These are phyloP conservation scores for Styela clava DNA, from an alignment of 23 tunicate species.

Conservation along the genomic window DNA sequence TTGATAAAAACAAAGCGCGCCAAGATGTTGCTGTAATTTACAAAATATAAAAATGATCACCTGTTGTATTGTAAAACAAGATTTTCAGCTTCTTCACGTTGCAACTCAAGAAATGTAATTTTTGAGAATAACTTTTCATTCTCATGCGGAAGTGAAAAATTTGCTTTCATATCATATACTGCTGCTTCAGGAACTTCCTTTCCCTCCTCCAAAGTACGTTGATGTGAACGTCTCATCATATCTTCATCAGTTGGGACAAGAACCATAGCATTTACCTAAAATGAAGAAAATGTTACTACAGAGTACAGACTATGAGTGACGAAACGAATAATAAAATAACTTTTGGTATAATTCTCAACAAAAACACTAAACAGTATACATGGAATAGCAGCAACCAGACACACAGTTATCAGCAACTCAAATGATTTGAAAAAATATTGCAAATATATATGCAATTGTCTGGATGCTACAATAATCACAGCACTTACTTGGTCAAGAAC, in stretches of 20 bases:
- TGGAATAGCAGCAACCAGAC: no score
- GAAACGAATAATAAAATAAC: no score
- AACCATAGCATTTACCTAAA: slow-evolving; percentile 76
- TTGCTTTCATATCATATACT: slow-evolving; percentile 89
- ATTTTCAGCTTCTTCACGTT: slow-evolving; percentile 56
- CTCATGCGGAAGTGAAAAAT: slow-evolving; percentile 82
- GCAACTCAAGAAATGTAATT: slow-evolving; percentile 79
- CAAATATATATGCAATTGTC: neutral
- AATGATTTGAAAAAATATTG: no score
- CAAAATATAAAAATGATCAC: no score
- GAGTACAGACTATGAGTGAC: neutral
- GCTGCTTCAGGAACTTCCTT: slow-evolving; percentile 85
- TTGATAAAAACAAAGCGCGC: no score
- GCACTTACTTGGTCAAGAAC: no score
- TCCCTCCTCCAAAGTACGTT: slow-evolving; percentile 71
- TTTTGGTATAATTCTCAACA: no score
- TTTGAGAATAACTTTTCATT: slow-evolving; percentile 54
- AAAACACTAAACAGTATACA: no score
- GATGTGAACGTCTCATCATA: slow-evolving; percentile 69
- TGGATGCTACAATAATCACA: no score
- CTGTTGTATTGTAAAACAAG: slow-evolving; percentile 70
- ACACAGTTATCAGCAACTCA: no score
- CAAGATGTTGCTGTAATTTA: no score
- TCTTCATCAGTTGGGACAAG: slow-evolving; percentile 89
- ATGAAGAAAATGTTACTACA: no score